Percentiles rank a stretch among this genome's conserved stretches.
These are phyloP conservation scores for Melipona beecheii DNA, from an alignment of 2,888 invertebrate species.

Conservation along the genomic window DNA sequence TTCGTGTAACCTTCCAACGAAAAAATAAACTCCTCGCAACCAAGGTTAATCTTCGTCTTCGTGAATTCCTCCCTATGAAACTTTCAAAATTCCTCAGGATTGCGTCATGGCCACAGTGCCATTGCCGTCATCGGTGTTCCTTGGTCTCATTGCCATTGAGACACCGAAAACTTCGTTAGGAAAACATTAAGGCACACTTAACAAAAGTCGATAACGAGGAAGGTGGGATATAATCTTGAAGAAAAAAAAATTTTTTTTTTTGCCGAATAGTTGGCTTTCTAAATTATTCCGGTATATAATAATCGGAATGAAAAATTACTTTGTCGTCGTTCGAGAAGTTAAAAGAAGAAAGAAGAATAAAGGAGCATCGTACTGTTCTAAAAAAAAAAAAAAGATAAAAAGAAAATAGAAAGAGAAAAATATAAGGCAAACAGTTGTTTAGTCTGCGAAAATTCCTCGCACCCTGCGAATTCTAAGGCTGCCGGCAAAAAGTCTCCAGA, in stretches of 20 bases:
- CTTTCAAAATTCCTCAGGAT: conserved; percentile 66
- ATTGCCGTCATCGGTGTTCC: conserved; percentile 26
- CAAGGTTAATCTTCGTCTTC: conserved; percentile 61
- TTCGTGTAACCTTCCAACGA: conserved; percentile 45
- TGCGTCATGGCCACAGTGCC: conserved; percentile 46
- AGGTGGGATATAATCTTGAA: no score
- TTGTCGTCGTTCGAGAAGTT: no score
- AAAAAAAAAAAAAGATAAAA: neutral
- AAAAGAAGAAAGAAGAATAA: neutral
- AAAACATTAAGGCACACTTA: neutral
- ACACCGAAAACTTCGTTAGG: conserved; percentile 27
- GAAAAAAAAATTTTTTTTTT: no score
- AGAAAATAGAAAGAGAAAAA: neutral
- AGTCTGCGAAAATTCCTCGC: conserved; percentile 41
- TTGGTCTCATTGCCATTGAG: conserved; percentile 37
- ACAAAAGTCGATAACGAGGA: no score
- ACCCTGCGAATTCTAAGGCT: conserved; percentile 23
- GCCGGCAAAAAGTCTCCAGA: conserved; percentile 51
- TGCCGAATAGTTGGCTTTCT: no score
- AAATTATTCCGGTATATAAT: no score
- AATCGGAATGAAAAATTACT: no score
- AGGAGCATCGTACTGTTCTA: neutral
- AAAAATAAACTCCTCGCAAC: conserved; percentile 38
- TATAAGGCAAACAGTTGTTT: conserved; percentile 33
- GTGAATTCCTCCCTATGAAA: conserved; percentile 59